phyloP scores from a whole-genome alignment of 2,113 vertebrate genomes.

The Aspiorhynchus laticeps region DNA sequence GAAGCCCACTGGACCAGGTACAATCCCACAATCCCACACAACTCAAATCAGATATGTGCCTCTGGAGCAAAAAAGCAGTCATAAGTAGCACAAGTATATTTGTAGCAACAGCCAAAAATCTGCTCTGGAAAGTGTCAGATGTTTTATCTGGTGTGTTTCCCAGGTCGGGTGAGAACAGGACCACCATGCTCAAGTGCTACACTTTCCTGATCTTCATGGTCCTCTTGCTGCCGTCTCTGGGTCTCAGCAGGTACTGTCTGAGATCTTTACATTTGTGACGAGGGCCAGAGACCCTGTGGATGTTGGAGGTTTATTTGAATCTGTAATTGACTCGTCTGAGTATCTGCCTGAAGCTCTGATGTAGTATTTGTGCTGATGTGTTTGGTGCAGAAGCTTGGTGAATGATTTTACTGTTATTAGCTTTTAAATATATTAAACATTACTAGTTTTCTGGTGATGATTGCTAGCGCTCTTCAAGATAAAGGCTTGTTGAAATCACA shows the following conservation, averaged over 20 bases:
- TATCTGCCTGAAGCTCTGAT: background rate
- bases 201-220: slow-evolving; percentile 99
- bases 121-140: background rate
- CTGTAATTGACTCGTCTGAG: background rate
- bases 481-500: background rate
- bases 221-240: slow-evolving; percentile 90
- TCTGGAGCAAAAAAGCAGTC: too few species aligned
- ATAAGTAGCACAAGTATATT: too few species aligned
- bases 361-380: background rate
- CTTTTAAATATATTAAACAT: background rate
- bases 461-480: background rate
- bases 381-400: background rate
- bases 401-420: background rate
- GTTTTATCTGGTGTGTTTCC: background rate
- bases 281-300: background rate
- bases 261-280: background rate
- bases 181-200: slow-evolving; percentile 98
- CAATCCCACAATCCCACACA: slow-evolving; percentile 14
- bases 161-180: slow-evolving; percentile 95
- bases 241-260: slow-evolving; percentile 88
- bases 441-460: background rate
- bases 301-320: background rate
- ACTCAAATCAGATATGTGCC: too few species aligned
- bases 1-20: slow-evolving; percentile 97
- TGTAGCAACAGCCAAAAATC: too few species aligned